Base-by-base conservation (phyloP, 2,113 vertebrate genomes). In the Neolamprologus toae region DNA sequence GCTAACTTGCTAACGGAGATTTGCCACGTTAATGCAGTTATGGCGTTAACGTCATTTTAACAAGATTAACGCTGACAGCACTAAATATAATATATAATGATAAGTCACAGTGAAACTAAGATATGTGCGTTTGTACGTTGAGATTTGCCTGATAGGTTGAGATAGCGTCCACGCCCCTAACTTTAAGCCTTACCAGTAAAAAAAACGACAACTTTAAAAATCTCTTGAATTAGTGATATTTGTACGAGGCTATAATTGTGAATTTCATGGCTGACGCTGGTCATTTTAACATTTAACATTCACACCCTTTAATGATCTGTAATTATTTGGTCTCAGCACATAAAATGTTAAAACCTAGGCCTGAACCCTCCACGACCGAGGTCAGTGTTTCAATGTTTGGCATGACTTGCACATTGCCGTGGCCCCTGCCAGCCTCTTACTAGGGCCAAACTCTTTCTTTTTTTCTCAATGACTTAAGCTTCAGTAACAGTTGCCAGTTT, bases 401-500 rank as follows among this genome's bases (percentile, higher is more conserved):
- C 88, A 10, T 42, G 40, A 40, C 61, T 37, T 21, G 16, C 63
- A 47, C 11, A 40, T 85, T 16, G 87, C 61, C 81, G 9, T 31
- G 83, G 4, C 61, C 87, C 45, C 35, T 53, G 9, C 7, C 55
- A 55, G 84, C 78, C 68, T 5, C 42, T 79, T 54, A 6, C 73
- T 73, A 14, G 13, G 83, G 85, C 54, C 68, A 33, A 66, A 40
- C 7, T 7, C 82, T 16, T 47, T 73, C 2, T 11, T 21, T 71
- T 66, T 86, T 91, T 83, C 76, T 93, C 82, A 88, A 89, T 90
- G 92, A 91, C 82, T 88, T 79, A 33, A 90, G 47, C 88, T 53
- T 81, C 53, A 10, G 73, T 76, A 87, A 59, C 81, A 21, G 78
- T 66, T 82, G 37, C 81, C 84, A 51, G 85, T 89, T 85, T 31